Evolutionary conservation across 2,113 vertebrate genomes (phyloP).

Genomic region (Macaca mulatta): DNA sequence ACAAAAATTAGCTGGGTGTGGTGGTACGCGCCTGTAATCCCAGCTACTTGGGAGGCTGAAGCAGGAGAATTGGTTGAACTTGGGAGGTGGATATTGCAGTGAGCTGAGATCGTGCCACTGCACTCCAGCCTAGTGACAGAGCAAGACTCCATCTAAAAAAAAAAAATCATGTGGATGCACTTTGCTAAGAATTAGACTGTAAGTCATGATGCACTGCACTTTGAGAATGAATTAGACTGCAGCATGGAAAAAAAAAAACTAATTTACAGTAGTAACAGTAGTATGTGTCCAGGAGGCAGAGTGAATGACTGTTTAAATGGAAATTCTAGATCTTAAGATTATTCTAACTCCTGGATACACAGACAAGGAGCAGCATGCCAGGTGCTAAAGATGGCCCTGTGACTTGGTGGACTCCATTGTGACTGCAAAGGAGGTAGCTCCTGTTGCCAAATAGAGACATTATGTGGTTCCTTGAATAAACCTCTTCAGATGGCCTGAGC

Average conservation of each 20-base stretch:
- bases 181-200: background rate
- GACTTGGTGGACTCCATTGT: too few relatives aligned
- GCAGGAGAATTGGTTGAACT: too few relatives aligned
- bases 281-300: background rate
- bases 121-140: too few relatives aligned
- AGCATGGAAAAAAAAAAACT: background rate
- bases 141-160: too few relatives aligned
- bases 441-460: background rate
- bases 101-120: too few relatives aligned
- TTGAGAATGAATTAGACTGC: background rate
- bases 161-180: too few relatives aligned
- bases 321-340: background rate
- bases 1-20: too few relatives aligned
- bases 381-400: background rate
- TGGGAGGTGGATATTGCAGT: too few relatives aligned
- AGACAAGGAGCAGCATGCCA: background rate
- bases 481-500: background rate
- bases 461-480: background rate
- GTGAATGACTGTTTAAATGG: background rate
- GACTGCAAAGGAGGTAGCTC: background rate
- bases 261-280: background rate
- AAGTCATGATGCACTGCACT: background rate
- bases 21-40: too few relatives aligned
- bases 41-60: too few relatives aligned
- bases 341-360: background rate